phyloP scores from a whole-genome alignment of 2,113 vertebrate genomes.

The Mus pahari region DNA sequence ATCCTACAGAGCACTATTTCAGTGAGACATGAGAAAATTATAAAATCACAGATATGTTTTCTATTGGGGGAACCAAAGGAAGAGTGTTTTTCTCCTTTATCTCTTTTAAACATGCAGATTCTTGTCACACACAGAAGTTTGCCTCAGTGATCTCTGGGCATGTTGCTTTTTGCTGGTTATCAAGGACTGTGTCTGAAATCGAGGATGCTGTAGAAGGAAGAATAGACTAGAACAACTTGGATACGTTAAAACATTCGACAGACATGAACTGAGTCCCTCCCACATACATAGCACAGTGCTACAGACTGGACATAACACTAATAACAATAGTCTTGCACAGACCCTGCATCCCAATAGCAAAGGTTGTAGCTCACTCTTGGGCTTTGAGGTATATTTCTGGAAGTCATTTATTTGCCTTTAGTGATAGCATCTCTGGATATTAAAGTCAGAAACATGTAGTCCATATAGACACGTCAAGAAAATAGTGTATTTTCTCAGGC shows the following conservation, averaged over 20 bases:
- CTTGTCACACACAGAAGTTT: neutral
- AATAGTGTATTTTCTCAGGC: neutral
- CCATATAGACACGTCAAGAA: neutral
- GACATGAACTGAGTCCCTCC: neutral
- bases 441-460: neutral
- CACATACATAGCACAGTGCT: neutral
- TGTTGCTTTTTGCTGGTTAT: neutral
- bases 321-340: neutral
- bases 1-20: conserved; percentile 37
- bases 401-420: conserved; percentile 52
- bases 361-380: neutral
- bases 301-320: neutral
- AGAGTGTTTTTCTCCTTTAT: neutral
- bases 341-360: neutral
- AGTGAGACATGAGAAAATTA: conserved; percentile 53
- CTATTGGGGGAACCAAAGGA: neutral
- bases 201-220: neutral
- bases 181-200: conserved; percentile 11
- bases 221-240: neutral
- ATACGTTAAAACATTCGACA: neutral
- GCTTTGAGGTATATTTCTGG: neutral
- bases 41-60: conserved; percentile 31
- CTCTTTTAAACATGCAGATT: conserved; percentile 43
- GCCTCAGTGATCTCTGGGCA: neutral
- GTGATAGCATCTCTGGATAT: neutral